A percentile compares a stretch with the other conserved stretches of the same genome.
Evolutionary conservation across 1,140 invertebrate genomes (phyloP).

Genomic region (Tetragonula clypearis): DNA sequence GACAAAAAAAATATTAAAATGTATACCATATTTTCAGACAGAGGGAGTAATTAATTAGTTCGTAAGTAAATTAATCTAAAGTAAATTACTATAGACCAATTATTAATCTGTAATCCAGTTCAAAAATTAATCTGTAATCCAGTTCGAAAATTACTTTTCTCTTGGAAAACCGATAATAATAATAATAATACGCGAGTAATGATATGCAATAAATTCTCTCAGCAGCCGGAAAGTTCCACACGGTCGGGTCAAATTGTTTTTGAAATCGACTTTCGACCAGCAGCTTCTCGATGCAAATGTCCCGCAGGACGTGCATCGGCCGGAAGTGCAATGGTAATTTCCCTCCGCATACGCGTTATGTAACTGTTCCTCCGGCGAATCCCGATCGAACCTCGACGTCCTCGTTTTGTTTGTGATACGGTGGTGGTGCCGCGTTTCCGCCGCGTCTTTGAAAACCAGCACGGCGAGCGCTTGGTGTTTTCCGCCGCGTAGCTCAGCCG

Average conservation of each 20-base stretch:
- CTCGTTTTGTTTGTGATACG: slow-evolving; percentile 1
- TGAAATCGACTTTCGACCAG: not conserved
- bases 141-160: no score
- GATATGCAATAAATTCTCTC: not conserved
- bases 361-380: not conserved
- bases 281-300: not conserved
- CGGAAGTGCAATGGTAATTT: not conserved
- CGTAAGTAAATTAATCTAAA: no score
- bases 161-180: no score
- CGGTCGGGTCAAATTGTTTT: not conserved
- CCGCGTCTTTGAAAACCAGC: slow-evolving; percentile 19
- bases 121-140: no score
- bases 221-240: no score
- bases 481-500: not conserved
- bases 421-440: no score
- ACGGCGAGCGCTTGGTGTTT: not conserved
- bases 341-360: not conserved
- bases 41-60: no score
- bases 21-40: no score
- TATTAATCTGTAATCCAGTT: no score
- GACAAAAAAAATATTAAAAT: no score
- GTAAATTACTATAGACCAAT: no score
- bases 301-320: not conserved
- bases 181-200: no score
- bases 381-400: slow-evolving; percentile 9